These are phyloP conservation scores for Tupaia tana DNA, from an alignment of 2,113 vertebrate genomes.

Conservation along the genomic window DNA sequence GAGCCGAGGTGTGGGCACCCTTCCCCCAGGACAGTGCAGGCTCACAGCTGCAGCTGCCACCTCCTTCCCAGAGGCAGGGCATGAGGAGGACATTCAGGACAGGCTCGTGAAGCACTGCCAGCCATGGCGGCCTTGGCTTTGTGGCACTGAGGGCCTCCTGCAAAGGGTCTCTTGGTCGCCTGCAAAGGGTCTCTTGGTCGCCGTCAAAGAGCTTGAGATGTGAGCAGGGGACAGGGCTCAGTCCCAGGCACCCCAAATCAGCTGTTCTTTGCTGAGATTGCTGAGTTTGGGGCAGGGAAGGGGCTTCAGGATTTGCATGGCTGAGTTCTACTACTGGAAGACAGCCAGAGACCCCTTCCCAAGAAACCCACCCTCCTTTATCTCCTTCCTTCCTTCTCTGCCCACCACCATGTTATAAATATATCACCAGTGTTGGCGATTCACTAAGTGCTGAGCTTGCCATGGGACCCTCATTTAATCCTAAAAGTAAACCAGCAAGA, in stretches of 20 bases:
- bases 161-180: neutral
- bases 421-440: neutral
- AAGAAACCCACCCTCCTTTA: neutral
- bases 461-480: accelerated
- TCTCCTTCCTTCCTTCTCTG: neutral
- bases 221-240: neutral
- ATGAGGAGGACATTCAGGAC: neutral
- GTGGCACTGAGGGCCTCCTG: neutral
- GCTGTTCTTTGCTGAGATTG: neutral
- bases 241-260: neutral
- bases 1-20: neutral
- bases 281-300: neutral
- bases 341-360: neutral
- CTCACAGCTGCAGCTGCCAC: neutral
- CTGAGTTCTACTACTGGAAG: neutral
- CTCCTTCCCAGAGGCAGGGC: accelerated
- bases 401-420: neutral
- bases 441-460: neutral
- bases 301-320: neutral
- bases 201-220: neutral
- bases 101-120: neutral
- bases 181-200: neutral
- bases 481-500: neutral
- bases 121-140: neutral
- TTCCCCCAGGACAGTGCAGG: neutral